phyloP scores from a whole-genome alignment of 2,113 vertebrate genomes.

The Tautogolabrus adspersus region DNA sequence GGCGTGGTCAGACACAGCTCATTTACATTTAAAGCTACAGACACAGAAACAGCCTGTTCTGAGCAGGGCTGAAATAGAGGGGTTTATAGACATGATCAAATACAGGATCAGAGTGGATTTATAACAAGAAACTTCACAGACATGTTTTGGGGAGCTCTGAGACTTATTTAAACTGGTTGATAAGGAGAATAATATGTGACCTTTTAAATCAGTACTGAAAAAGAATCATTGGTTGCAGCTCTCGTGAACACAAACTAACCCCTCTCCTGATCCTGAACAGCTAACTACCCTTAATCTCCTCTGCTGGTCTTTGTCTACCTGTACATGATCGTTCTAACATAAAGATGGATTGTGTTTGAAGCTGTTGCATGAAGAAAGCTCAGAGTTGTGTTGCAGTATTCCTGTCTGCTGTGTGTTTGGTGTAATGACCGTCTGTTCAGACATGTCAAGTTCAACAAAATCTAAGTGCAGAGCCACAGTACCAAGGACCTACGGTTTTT shows the following conservation, averaged over 20 bases:
- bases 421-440: constrained; percentile 1
- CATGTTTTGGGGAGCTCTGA: no score
- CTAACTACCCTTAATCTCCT: background rate
- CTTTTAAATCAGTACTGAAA: no score
- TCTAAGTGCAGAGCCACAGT: no score
- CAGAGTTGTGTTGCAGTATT: constrained; percentile 39
- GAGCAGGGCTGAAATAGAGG: no score
- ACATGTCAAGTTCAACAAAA: background rate
- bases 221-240: background rate
- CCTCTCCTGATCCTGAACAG: background rate
- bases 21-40: no score
- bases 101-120: no score
- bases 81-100: no score
- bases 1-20: no score
- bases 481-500: background rate
- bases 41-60: no score
- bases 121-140: no score
- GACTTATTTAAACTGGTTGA: no score
- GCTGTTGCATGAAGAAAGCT: constrained; percentile 43
- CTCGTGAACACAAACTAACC: background rate
- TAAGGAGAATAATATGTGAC: no score
- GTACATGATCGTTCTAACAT: background rate
- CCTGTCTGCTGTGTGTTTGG: constrained; percentile 15
- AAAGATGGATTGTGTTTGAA: constrained; percentile 3
- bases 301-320: background rate